Base-by-base conservation (phyloP, 2,797 vertebrate species). In the Cheirogaleus major region DNA sequence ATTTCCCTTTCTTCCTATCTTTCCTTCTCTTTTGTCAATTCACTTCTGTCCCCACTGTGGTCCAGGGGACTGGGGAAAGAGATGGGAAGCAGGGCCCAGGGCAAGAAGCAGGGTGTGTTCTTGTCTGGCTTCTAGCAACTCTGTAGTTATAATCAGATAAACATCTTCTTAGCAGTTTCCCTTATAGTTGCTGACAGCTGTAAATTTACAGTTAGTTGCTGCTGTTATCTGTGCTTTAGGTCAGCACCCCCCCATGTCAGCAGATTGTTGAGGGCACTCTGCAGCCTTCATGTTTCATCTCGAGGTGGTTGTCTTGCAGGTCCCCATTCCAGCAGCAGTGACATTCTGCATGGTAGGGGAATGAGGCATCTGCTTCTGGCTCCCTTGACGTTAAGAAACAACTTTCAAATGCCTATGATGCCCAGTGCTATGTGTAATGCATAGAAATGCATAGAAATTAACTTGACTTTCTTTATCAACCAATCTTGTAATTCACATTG, bases 101-200 rank as follows among this genome's bases (percentile, higher is more conserved):
- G 45, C 0, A 0, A 76, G 20, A 45, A 84, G 48, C 7, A 5
- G 30, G 52, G 15, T 18, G 1, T 55, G 35, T 84, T 89, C 41
- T 43, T 27, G 3, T 73, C 67, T 94, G 32, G 50, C 48, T 67
- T 96, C 79, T 79, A 38, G 38, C 43, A 63, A 57, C 45, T 57
- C 59, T 15, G 41, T 52, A 48, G 41, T 95, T 72, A 57, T 67
- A 90, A 35, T 89, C 88, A 96, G 83, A 90, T 81, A 72, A 80
- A 73, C 83, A 87, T 81, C 65, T 89, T 88, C 82, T 88, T 67
- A 75, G 72, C 70, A 88, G 89, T 78, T 88, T 93, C 73, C 69
- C 0, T 85, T 86, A 22, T 9, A 89, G 70, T 83, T 94, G 57
- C 50, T 57, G 85, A 94, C 69, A 91, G 73, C 69, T 96, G 1